phyloP scores from a whole-genome alignment of 2,888 invertebrate species.

The Ptilodon capucinus region DNA sequence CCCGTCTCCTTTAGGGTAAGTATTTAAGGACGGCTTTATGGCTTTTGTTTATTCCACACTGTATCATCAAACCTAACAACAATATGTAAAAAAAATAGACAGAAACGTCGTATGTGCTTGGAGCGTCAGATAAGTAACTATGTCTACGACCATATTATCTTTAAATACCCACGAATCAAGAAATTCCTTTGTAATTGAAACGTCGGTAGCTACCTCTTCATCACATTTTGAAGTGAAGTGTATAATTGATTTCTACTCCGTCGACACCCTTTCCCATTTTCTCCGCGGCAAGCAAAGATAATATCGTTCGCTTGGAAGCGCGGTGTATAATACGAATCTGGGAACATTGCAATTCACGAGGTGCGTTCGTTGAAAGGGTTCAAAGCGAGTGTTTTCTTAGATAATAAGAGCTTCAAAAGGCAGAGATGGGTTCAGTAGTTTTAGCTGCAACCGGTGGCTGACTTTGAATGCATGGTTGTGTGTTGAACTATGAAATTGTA shows the following conservation, averaged over 20 bases:
- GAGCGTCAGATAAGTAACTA: too few relatives aligned
- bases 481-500: neutral
- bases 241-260: conserved; percentile 66
- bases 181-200: conserved; percentile 45
- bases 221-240: conserved; percentile 53
- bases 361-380: conserved; percentile 23
- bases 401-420: conserved; percentile 12
- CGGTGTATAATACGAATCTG: conserved; percentile 31
- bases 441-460: neutral
- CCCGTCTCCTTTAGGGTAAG: too few relatives aligned
- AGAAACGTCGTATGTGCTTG: too few relatives aligned
- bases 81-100: too few relatives aligned
- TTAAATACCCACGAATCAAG: neutral
- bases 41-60: too few relatives aligned
- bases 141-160: too few relatives aligned
- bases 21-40: too few relatives aligned
- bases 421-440: neutral
- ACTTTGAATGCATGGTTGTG: neutral
- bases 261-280: conserved; percentile 53
- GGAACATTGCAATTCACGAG: conserved; percentile 29
- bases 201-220: conserved; percentile 48
- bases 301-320: conserved; percentile 33
- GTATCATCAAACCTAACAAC: too few relatives aligned
- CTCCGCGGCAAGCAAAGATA: conserved; percentile 45
- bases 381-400: conserved; percentile 20